phyloP scores from a whole-genome alignment of 2,797 vertebrate species.

The Craterocephalus amniculus region DNA sequence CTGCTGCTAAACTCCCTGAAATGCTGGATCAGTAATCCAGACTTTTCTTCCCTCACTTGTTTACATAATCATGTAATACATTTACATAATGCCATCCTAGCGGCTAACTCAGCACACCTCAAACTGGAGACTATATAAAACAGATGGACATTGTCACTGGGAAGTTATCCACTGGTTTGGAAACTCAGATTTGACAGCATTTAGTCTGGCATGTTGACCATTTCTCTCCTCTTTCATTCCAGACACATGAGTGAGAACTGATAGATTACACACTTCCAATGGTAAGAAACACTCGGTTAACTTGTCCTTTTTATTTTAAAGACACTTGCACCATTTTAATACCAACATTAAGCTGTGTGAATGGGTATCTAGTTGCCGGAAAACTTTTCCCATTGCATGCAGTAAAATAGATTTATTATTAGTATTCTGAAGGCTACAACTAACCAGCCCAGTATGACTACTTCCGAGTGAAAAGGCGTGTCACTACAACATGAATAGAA shows the following conservation, averaged over 20 bases:
- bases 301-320: too few species aligned
- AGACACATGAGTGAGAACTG: too few species aligned
- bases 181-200: too few species aligned
- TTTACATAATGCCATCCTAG: conserved; percentile 1
- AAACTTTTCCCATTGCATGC: not conserved
- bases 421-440: not conserved
- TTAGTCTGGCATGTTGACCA: not conserved
- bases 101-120: not conserved
- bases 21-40: not conserved
- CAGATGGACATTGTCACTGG: too few species aligned
- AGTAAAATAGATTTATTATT: not conserved
- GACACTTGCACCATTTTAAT: not conserved
- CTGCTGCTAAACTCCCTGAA: not conserved
- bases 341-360: too few species aligned
- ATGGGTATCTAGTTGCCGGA: too few species aligned
- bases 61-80: not conserved
- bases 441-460: not conserved
- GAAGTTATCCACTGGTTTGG: not conserved
- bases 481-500: not conserved
- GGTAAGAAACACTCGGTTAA: not conserved
- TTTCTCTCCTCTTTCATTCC: not conserved
- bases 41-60: not conserved
- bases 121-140: not conserved
- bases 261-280: too few species aligned
- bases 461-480: not conserved